phyloP scores from a whole-genome alignment of 2,113 vertebrate species.

The Damaliscus lunatus region DNA sequence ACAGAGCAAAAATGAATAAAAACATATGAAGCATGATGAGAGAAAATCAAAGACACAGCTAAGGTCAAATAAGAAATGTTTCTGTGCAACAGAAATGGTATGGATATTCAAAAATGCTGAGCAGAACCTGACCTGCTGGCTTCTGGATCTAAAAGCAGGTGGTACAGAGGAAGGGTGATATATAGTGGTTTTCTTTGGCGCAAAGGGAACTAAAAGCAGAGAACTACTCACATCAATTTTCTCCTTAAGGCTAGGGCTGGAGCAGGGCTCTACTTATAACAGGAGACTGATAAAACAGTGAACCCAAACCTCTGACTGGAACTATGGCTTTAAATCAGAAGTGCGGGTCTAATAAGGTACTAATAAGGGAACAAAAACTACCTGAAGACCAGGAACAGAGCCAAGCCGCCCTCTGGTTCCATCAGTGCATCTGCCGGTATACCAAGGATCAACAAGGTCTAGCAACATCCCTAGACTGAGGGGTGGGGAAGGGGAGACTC shows the following conservation, averaged over 20 bases:
- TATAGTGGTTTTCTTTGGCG: background rate
- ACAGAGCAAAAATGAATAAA: background rate
- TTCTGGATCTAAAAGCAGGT: background rate
- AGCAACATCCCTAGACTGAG: background rate
- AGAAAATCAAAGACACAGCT: background rate
- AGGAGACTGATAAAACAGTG: background rate
- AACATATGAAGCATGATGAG: background rate
- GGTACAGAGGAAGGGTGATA: background rate
- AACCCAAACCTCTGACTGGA: background rate
- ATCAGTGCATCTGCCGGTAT: background rate
- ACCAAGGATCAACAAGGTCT: background rate
- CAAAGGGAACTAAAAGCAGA: background rate
- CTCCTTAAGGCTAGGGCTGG: background rate
- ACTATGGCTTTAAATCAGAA: background rate
- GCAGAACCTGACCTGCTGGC: background rate
- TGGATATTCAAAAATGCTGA: background rate
- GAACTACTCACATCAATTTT: background rate
- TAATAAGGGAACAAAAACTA: background rate
- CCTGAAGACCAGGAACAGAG: background rate
- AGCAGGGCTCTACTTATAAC: background rate
- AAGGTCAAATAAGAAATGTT: background rate
- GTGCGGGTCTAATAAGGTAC: background rate
- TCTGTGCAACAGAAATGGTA: background rate
- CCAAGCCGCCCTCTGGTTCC: background rate
- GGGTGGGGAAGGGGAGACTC: background rate